Conservation (phyloP, 2,113 vertebrate species). For the Ceyx melanurus region DNA sequence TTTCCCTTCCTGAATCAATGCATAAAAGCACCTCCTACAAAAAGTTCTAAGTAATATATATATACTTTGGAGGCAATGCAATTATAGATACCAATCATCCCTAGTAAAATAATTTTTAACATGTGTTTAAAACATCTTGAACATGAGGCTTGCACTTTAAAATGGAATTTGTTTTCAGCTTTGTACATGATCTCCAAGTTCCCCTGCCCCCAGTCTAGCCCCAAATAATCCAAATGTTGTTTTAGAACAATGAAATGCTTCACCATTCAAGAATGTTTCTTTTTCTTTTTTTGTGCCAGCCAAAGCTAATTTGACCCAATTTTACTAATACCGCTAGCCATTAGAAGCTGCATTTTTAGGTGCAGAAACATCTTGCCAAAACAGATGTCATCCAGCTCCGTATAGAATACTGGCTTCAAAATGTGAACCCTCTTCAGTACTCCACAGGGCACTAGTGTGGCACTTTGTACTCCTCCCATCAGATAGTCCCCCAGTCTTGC, state of each 20-base stretch:
- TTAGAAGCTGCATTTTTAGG: not conserved
- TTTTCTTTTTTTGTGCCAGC: not conserved
- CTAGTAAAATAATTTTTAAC: not conserved
- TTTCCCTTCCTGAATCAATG: not conserved
- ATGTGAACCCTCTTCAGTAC: not conserved
- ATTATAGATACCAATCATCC: not conserved
- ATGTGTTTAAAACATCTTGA: not conserved
- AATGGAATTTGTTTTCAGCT: not conserved
- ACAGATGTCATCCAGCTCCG: not conserved
- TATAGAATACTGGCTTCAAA: not conserved
- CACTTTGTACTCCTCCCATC: not conserved
- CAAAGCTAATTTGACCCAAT: not conserved
- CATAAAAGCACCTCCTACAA: not conserved
- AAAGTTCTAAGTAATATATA: not conserved
- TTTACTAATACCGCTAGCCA: not conserved
- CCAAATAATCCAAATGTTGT: not conserved
- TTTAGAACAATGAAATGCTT: not conserved
- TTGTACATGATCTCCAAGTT: not conserved
- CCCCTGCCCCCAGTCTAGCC: not conserved
- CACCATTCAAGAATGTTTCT: not conserved
- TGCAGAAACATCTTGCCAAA: not conserved
- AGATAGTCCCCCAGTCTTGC: not conserved
- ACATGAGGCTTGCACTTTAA: not conserved
- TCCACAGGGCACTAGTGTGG: not conserved
- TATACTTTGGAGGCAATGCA: not conserved